Evolutionary conservation across 2,888 invertebrate genomes (phyloP), one percentile per base, ranked within the genome.

Genomic region (Ligdia adustata): DNA sequence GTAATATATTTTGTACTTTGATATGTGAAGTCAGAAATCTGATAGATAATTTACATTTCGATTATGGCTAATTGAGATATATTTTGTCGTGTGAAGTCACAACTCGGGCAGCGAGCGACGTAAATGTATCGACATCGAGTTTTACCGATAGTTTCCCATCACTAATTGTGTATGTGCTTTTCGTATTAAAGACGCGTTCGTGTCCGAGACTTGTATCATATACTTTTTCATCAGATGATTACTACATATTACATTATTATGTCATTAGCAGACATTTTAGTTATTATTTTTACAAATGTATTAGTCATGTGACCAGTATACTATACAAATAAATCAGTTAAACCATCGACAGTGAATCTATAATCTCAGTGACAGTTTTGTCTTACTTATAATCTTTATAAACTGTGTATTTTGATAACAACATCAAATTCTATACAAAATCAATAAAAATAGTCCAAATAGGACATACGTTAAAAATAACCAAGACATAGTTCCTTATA

Each of bases 401-500:
- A 80, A 85, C 83, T 84, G 79, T 86, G 82, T 82, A 79, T 82
- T 79, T 82, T 84, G 85, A 82, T 86, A 86, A 81, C 60, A 82
- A 86, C 84, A 86, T 85, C 88, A 82, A 82, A 73, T 73, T 75
- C 75, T 80, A 77, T 74, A 71, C n/a, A 69, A 64, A 54, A 62
- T 72, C 29, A 70, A 14, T 37, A 16, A n/a, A 67, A 64, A 73
- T 55, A 69, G 75, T 78, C 72, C 64, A 45, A 69, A 72, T 68
- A 59, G 74, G 75, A 72, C 69, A 71, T 71, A 74, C 68, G 72
- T 69, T 57, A 69, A 70, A 68, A 79, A 66, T 80, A 88, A 87
- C 84, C 87, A 89, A 82, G 76, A 82, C 69, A 89, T 86, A 90
- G 90, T 90, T 90, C 90, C 90, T 90, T 82, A 86, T 87, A 87